Evolutionary conservation across 2,113 vertebrate species (phyloP).

Genomic region (Micronycteris hirsuta): DNA sequence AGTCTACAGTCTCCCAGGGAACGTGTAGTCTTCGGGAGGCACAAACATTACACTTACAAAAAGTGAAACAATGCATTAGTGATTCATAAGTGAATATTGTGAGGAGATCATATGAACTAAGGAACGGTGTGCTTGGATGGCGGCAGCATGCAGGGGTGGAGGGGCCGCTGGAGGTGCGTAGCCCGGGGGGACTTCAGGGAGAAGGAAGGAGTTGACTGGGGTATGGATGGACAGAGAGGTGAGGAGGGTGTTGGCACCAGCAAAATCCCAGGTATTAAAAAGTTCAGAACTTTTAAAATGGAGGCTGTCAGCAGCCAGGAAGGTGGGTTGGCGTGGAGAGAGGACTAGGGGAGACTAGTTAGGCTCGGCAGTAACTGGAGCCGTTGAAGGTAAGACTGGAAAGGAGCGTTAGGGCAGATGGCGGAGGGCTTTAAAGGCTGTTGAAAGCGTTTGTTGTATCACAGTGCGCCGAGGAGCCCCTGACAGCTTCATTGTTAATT

Average conservation of each 20-base stretch:
- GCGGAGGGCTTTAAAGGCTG: background rate
- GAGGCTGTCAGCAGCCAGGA: background rate
- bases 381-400: background rate
- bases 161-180: background rate
- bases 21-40: background rate
- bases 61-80: too few species aligned
- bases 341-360: background rate
- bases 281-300: background rate
- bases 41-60: background rate
- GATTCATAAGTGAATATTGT: background rate
- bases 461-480: background rate
- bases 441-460: background rate
- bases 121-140: background rate
- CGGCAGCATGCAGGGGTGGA: background rate
- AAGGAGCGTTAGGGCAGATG: background rate
- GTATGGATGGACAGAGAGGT: background rate
- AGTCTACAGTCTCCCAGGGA: background rate
- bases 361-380: background rate
- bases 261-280: background rate
- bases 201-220: background rate
- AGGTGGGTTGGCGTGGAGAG: background rate
- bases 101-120: background rate
- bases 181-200: background rate
- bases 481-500: background rate
- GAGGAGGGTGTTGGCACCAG: background rate